phyloP scores from a whole-genome alignment of 1,140 invertebrate genomes.

The Formica selysi region DNA sequence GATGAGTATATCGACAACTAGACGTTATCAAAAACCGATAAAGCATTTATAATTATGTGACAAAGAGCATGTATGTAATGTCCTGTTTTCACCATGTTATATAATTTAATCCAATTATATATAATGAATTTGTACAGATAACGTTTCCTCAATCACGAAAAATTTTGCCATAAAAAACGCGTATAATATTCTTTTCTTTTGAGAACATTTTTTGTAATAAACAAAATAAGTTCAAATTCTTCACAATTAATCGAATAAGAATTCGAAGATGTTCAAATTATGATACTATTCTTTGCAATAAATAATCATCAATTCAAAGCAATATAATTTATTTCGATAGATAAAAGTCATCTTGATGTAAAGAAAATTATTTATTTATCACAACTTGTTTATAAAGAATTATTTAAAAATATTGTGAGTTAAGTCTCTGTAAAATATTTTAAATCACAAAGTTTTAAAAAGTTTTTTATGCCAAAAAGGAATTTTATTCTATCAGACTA shows the following conservation, averaged over 20 bases:
- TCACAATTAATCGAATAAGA: slow-evolving; percentile 11
- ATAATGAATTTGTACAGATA: neutral
- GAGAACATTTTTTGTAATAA: neutral
- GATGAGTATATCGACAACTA: slow-evolving; percentile 10
- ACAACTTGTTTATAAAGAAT: neutral
- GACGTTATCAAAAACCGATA: slow-evolving; percentile 26
- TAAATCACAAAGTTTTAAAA: slow-evolving; percentile 9
- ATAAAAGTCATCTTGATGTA: neutral
- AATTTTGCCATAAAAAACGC: neutral
- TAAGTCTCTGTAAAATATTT: neutral
- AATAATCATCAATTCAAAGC: neutral
- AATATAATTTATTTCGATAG: slow-evolving; percentile 21
- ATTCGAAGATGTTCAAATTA: neutral
- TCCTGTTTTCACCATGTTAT: neutral
- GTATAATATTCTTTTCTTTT: neutral
- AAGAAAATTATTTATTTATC: neutral
- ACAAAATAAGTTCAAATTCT: neutral
- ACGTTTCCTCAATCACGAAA: neutral
- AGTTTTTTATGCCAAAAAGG: slow-evolving; percentile 4
- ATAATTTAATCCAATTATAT: slow-evolving; percentile 2
- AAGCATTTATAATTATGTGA: slow-evolving; percentile 33
- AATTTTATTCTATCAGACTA: neutral
- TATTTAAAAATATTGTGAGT: neutral
- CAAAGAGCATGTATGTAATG: slow-evolving; percentile 7
- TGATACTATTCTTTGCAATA: neutral